Conservation (phyloP, 1,140 invertebrate species). For the Tenebrio molitor region DNA sequence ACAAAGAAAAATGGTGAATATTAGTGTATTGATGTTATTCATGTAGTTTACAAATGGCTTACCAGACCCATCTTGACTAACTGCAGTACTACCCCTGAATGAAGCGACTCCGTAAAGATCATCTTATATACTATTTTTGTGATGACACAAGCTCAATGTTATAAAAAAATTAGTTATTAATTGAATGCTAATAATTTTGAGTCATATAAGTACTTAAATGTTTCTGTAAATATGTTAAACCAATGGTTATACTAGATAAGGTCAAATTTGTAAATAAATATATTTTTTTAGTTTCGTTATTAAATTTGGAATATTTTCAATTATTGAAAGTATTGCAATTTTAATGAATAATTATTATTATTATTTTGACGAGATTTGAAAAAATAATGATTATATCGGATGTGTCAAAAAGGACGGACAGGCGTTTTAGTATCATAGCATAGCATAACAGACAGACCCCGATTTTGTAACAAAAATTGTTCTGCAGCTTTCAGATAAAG, state of each 20-base stretch:
- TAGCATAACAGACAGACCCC: too few relatives aligned
- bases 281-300: too few relatives aligned
- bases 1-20: conserved; percentile 10
- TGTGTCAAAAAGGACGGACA: too few relatives aligned
- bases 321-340: too few relatives aligned
- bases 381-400: too few relatives aligned
- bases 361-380: too few relatives aligned
- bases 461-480: too few relatives aligned
- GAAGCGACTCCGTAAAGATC: background rate
- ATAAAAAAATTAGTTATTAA: conserved; percentile 14
- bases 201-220: conserved; percentile 5
- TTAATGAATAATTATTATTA: too few relatives aligned
- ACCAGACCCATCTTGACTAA: conserved; percentile 12
- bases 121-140: conserved; percentile 23
- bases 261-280: conserved; percentile 10
- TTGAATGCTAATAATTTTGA: conserved; percentile 25
- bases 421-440: too few relatives aligned
- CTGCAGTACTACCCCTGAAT: background rate
- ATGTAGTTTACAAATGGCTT: conserved; percentile 1
- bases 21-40: background rate
- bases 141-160: conserved; percentile 22
- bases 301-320: too few relatives aligned
- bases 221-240: conserved; percentile 25
- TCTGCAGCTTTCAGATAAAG: too few relatives aligned
- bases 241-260: conserved; percentile 4